Conservation (phyloP, 2,888 invertebrate species). For the Portevinia maculata region DNA sequence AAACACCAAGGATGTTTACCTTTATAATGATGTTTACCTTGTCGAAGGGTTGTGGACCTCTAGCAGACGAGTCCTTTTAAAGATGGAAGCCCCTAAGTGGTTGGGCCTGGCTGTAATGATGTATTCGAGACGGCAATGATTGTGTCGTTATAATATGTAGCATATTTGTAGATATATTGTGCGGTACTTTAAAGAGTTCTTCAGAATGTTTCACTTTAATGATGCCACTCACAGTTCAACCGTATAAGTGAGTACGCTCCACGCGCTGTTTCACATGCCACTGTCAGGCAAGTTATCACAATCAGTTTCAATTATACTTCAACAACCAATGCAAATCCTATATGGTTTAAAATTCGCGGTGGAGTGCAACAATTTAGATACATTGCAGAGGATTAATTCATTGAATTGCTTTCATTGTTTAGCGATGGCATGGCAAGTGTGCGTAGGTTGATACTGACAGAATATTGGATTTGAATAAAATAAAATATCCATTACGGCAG, state of each 20-base stretch:
- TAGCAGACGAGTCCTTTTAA: constrained; percentile 65
- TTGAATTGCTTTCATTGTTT: constrained; percentile 38
- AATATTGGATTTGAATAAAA: constrained; percentile 49
- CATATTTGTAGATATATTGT: constrained; percentile 13
- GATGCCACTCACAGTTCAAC: constrained; percentile 59
- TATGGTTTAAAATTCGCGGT: constrained; percentile 27
- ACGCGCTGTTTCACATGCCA: background rate
- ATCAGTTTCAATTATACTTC: constrained; percentile 57
- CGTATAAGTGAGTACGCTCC: background rate
- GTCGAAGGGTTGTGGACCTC: constrained; percentile 72
- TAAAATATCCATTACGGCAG: constrained; percentile 62
- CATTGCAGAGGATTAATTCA: constrained; percentile 52
- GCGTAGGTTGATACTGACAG: constrained; percentile 2
- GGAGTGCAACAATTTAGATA: constrained; percentile 48
- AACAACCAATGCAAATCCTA: constrained; percentile 49
- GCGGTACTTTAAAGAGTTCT: constrained; percentile 54
- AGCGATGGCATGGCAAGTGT: constrained; percentile 32
- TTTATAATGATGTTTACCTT: constrained; percentile 72
- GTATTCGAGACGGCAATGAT: constrained; percentile 55
- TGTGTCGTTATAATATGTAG: constrained; percentile 26
- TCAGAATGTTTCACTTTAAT: constrained; percentile 60
- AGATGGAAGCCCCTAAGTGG: constrained; percentile 57
- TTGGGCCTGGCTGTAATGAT: constrained; percentile 39
- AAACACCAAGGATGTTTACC: constrained; percentile 71
- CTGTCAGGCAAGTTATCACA: constrained; percentile 33